Evolutionary conservation across 2,113 vertebrate genomes (phyloP).

Genomic region (Macquaria australasica): DNA sequence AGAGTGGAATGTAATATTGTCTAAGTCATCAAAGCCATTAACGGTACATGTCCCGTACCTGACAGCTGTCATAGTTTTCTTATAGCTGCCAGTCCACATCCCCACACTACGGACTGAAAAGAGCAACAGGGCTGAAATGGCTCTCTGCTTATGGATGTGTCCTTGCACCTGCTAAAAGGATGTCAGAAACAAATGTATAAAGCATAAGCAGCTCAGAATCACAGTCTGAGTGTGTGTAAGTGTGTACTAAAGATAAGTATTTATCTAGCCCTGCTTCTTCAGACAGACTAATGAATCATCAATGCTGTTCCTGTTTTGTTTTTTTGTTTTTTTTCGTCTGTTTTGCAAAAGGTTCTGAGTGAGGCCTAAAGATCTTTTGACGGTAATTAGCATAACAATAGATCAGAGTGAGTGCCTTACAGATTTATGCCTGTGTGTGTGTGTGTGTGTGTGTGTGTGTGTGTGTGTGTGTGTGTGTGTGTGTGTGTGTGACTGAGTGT

Average conservation of each 20-base stretch:
- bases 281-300: conserved; percentile 47
- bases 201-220: neutral
- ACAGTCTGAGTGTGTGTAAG: conserved; percentile 1
- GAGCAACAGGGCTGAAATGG: neutral
- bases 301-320: conserved; percentile 10
- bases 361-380: conserved; percentile 37
- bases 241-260: conserved; percentile 8
- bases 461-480: conserved; percentile 8
- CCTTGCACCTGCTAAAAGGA: neutral
- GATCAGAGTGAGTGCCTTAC: conserved; percentile 37
- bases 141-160: neutral
- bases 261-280: neutral
- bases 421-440: neutral
- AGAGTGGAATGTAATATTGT: neutral
- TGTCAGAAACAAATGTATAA: neutral
- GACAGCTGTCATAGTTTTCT: conserved; percentile 5
- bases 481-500: conserved; percentile 3
- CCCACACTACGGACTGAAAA: neutral
- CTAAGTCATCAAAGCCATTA: neutral
- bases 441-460: neutral
- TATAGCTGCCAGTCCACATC: neutral
- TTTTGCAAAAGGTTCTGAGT: conserved; percentile 25
- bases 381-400: conserved; percentile 46
- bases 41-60: neutral
- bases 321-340: conserved; percentile 15